Base-by-base conservation (phyloP, 1,140 invertebrate species). In the Procambarus clarkii region DNA sequence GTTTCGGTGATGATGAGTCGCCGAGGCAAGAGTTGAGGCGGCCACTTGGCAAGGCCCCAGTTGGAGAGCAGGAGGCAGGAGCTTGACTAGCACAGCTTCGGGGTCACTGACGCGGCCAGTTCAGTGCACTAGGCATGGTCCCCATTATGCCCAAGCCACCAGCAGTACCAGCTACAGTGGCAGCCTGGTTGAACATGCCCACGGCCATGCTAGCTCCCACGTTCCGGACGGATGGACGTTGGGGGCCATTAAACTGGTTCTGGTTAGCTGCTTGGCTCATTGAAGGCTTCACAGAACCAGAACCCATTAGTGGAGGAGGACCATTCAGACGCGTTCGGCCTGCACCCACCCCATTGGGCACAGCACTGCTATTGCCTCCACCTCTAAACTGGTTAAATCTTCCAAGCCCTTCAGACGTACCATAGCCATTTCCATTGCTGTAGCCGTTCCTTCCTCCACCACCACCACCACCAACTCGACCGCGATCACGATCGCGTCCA, bases 361-460 rank as follows among this genome's bases (percentile, higher is more conserved):
- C 71, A 80, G 74, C 54, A 91, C 48, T 91, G 83, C 83, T 91
- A 64, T 85, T 91, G 82, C 89, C 89, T 91, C 89, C 89, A 76
- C 89, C 83, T 91, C 89, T 83, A 91, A 85, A 91, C 89, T 91
- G 82, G 89, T 91, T 84, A 91, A 78, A 77, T 91, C 89, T 83
- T 91, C 89, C 89, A 91, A 79, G 82, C 89, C 69, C 76, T 85
- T 91, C 82, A 78, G 89, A 91, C 89, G 89, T 91, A 86, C 92
- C 89, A 90, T 93, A 92, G 78, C 91, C 91, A 58, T 93, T 93
- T 79, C 88, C 88, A 80, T 92, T 89, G 69, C 93, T 92, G 64
- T 92, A 91, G 74, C 93, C 79, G 46, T 93, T 93, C 86, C 92
- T 89, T 83, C 85, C 85, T 64, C 93, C 83, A 89, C 92, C 69